These are phyloP conservation scores for Acrocyrtus sp. DNA, from an alignment of 2,888 invertebrate species.

Conservation along the genomic window DNA sequence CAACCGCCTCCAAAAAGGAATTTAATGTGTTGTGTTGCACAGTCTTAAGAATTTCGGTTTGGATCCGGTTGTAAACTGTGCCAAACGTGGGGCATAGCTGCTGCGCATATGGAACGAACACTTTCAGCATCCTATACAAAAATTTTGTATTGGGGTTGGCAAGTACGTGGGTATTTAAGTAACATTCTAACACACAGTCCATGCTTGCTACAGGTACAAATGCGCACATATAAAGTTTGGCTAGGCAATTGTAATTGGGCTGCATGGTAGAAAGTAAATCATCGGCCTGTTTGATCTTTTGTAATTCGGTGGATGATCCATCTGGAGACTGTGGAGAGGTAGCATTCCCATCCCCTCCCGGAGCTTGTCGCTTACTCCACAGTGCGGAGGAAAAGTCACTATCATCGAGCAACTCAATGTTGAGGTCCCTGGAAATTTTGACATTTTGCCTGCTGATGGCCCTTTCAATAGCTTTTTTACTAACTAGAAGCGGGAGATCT, in stretches of 20 bases:
- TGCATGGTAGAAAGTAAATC: too few relatives aligned
- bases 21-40: neutral
- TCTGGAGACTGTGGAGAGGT: too few relatives aligned
- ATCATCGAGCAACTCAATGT: too few relatives aligned
- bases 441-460: too few relatives aligned
- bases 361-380: too few relatives aligned
- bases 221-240: conserved; percentile 5
- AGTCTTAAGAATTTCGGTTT: neutral
- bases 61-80: conserved; percentile 20
- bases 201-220: conserved; percentile 1
- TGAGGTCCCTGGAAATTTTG: too few relatives aligned
- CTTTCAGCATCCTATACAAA: conserved; percentile 9
- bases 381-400: too few relatives aligned
- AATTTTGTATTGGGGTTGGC: conserved; percentile 13
- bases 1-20: conserved; percentile 1
- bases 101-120: conserved; percentile 3
- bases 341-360: too few relatives aligned
- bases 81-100: conserved; percentile 34
- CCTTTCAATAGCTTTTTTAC: too few relatives aligned
- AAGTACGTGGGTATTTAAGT: conserved; percentile 8
- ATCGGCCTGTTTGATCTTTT: too few relatives aligned
- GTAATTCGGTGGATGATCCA: too few relatives aligned
- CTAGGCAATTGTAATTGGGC: conserved; percentile 4
- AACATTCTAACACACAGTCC: conserved; percentile 24
- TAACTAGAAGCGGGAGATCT: too few relatives aligned